Evolutionary conservation across 2,113 vertebrate genomes (phyloP).

Genomic region (Ophiodon elongatus): DNA sequence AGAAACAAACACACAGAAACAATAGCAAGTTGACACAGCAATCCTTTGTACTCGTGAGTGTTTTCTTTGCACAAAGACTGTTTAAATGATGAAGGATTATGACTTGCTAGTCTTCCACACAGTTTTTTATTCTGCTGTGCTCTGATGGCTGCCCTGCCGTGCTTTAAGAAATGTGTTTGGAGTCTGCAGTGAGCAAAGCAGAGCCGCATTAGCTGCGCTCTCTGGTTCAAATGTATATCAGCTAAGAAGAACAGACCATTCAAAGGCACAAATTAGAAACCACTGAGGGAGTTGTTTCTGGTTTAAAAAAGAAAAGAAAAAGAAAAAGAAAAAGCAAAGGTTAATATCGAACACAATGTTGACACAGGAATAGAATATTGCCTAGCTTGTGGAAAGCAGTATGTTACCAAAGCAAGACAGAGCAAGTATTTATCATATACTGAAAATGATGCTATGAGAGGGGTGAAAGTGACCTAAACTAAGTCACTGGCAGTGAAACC

Average conservation of each 20-base stretch:
- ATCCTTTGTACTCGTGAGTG: not conserved
- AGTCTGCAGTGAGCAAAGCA: not conserved
- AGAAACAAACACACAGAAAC: not conserved
- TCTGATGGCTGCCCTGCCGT: not conserved
- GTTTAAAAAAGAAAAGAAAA: not conserved
- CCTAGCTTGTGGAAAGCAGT: not conserved
- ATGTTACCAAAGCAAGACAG: not conserved
- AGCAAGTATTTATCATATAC: not conserved
- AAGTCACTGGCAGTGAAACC: not conserved
- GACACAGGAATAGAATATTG: not conserved
- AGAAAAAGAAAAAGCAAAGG: not conserved
- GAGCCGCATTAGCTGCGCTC: not conserved
- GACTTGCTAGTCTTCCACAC: not conserved
- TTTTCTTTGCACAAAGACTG: not conserved
- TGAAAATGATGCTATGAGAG: not conserved
- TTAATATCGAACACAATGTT: not conserved
- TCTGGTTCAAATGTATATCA: not conserved
- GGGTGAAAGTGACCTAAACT: not conserved
- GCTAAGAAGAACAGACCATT: not conserved
- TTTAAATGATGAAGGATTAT: conserved; percentile 7
- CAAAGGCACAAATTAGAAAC: not conserved
- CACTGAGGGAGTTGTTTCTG: not conserved
- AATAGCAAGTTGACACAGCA: not conserved
- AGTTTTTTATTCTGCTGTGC: not conserved
- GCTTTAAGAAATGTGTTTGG: not conserved